These are phyloP conservation scores for Pseudococcus longispinus DNA, from an alignment of 2,888 invertebrate species.

Conservation along the genomic window DNA sequence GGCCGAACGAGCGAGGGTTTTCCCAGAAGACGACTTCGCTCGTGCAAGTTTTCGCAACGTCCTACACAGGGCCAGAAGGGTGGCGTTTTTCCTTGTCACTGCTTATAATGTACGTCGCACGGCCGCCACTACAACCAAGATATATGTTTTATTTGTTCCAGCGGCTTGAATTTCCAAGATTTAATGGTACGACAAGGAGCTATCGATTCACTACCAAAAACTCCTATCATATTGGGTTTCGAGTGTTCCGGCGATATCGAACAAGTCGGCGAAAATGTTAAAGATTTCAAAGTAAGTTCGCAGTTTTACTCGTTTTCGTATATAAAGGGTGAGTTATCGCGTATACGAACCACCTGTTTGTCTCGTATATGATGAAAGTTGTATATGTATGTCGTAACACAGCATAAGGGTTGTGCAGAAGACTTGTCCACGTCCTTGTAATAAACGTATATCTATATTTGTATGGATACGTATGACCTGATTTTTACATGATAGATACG, in stretches of 20 bases:
- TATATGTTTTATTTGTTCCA: slow-evolving; percentile 64
- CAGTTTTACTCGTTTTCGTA: too few relatives aligned
- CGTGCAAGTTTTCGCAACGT: background rate
- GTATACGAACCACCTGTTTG: background rate
- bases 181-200: slow-evolving; percentile 87
- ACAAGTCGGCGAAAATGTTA: slow-evolving; percentile 79
- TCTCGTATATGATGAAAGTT: background rate
- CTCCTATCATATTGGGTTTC: slow-evolving; percentile 86
- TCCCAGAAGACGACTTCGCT: background rate
- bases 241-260: slow-evolving; percentile 87
- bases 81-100: background rate
- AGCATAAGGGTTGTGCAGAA: background rate
- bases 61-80: too few relatives aligned
- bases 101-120: background rate
- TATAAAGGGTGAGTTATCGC: background rate
- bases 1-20: background rate
- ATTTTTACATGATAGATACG: background rate
- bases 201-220: slow-evolving; percentile 86
- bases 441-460: background rate
- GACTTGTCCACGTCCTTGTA: background rate
- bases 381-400: background rate
- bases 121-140: background rate
- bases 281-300: slow-evolving; percentile 74
- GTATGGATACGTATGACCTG: background rate
- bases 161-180: slow-evolving; percentile 89